These are phyloP conservation scores for Thaumatotibia leucotreta DNA, from an alignment of 1,140 invertebrate species.

Conservation along the genomic window DNA sequence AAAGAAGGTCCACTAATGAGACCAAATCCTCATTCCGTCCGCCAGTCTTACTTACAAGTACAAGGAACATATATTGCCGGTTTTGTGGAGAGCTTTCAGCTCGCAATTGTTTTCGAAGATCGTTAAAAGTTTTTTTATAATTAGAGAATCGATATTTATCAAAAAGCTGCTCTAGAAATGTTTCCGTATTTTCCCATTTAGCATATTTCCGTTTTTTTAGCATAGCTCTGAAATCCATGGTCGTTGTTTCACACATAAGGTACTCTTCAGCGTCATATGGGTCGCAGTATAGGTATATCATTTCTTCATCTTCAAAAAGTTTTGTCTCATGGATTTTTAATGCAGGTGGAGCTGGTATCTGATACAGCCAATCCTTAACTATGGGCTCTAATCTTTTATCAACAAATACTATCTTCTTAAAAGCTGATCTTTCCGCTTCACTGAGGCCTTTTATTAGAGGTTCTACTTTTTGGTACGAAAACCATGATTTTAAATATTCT, in stretches of 20 bases:
- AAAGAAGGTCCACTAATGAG: conserved; percentile 33
- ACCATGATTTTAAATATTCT: conserved; percentile 37
- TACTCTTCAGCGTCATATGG: neutral
- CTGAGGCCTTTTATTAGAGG: conserved; percentile 40
- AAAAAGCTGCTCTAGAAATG: conserved; percentile 21
- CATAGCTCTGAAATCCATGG: too few relatives aligned
- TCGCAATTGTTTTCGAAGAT: conserved; percentile 35
- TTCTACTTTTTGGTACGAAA: conserved; percentile 43
- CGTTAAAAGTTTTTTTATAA: conserved; percentile 41
- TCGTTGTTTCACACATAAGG: neutral
- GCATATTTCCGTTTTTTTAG: neutral
- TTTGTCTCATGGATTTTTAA: neutral
- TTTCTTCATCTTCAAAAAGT: neutral
- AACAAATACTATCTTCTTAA: conserved; percentile 45
- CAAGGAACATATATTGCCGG: conserved; percentile 45
- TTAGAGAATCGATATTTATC: conserved; percentile 45
- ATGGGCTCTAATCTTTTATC: conserved; percentile 33
- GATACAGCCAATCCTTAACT: conserved; percentile 27
- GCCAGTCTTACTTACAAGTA: conserved; percentile 57
- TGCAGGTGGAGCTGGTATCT: conserved; percentile 12
- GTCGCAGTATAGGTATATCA: neutral
- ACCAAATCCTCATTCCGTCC: conserved; percentile 31
- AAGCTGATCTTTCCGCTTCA: conserved; percentile 26
- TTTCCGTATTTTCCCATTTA: neutral
- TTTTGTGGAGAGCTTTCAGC: conserved; percentile 36